Base-by-base conservation (phyloP, 2,888 invertebrate species). In the Trissolcus brochymenae region DNA sequence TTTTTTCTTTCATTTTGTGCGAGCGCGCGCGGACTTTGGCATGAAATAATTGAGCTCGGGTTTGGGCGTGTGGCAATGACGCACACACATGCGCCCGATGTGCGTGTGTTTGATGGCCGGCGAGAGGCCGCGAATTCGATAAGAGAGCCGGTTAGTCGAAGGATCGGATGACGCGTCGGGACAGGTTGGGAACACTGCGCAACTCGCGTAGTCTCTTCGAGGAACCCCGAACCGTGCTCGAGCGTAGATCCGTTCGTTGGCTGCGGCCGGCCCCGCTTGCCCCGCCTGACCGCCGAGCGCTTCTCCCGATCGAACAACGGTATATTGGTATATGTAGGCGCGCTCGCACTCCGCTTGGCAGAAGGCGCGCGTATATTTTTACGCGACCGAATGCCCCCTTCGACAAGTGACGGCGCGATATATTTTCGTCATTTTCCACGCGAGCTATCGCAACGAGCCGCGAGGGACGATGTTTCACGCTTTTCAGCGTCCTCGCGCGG, bases 101-200 rank as follows among this genome's bases (percentile, higher is more conserved):
- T 67, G 71, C 51, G 57, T 71, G 66, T 68, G 68, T 53, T 17
- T 53, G 62, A 60, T 67, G 60, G 59, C 72, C 67, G 76, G 49
- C 66, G 77, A 76, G 72, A 70, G 70, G 81, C 81, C 83, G 81
- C 83, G 83, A 81, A 84, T 84, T 84, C 83, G 83, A 84, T 84
- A 84, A 84, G 84, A 83, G 78, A 72, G 75, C 78, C 79, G 81
- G 80, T 78, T 79, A 70, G 76, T 46, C 79, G 76, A 77, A 79
- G 75, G 79, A 81, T 79, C 80, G 80, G 81, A 80, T 80, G 80
- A 79, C 80, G 79, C 81, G 76, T 68, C 51, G 67, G 46, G 79
- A 78, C 79, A 79, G 80, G 79, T 78, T 76, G 79, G 75, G 76
- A 76, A 59, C 70, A 66, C 66, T 75, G 79, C 79, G 79, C 76